phyloP scores from a whole-genome alignment of 2,888 invertebrate species.

The Trachelus iudaicus region DNA sequence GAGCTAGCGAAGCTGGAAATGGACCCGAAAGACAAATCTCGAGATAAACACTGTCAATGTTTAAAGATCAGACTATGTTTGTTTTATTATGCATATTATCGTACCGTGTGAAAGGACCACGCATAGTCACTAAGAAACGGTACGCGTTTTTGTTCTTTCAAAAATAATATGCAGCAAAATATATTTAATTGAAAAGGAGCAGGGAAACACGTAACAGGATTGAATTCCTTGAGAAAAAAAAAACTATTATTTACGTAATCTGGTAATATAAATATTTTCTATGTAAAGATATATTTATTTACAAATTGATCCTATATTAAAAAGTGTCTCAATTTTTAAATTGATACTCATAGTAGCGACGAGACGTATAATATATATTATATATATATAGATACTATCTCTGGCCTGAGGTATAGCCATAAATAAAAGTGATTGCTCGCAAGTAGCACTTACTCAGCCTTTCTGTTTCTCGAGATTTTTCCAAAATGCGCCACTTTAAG shows the following conservation, averaged over 20 bases:
- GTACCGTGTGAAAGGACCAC: background rate
- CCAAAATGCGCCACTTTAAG: conserved; percentile 21
- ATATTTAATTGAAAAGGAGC: background rate
- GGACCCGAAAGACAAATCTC: background rate
- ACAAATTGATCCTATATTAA: background rate
- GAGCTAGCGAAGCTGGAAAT: background rate
- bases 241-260: background rate
- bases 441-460: conserved; percentile 27
- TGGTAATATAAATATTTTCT: background rate
- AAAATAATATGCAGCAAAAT: background rate
- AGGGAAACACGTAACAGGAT: background rate
- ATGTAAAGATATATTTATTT: conserved; percentile 2
- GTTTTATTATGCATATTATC: background rate
- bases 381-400: background rate
- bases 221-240: background rate
- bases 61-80: background rate
- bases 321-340: background rate
- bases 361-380: background rate
- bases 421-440: conserved; percentile 9
- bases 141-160: background rate
- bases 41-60: background rate
- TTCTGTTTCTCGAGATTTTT: conserved; percentile 17
- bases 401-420: background rate
- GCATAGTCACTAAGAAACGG: background rate
- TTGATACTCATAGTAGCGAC: background rate